phyloP scores from a whole-genome alignment of 1,140 invertebrate species.

The roundworm (Caenorhabditis elegans) region DNA sequence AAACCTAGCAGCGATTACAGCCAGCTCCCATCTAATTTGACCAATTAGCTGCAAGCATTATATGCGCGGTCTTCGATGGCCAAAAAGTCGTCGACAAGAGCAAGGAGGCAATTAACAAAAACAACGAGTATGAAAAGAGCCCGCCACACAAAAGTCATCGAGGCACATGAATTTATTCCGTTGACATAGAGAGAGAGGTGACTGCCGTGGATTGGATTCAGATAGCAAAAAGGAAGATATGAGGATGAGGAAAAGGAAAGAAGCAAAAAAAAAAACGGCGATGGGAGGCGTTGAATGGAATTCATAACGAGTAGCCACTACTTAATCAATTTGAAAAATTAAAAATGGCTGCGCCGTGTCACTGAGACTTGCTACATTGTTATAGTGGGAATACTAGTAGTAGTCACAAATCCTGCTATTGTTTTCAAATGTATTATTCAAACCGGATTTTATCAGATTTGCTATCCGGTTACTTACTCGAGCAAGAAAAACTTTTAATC shows the following conservation, averaged over 20 bases:
- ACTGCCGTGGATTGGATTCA: background rate
- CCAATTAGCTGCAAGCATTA: background rate
- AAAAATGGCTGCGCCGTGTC: background rate
- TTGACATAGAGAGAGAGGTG: background rate
- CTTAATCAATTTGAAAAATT: slow-evolving; percentile 19
- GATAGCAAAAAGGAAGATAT: slow-evolving; percentile 15
- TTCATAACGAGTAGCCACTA: background rate
- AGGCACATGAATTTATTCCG: background rate
- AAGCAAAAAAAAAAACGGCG: background rate
- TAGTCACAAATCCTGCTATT: no score
- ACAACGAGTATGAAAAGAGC: background rate
- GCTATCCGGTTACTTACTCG: no score
- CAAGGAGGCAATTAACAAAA: background rate
- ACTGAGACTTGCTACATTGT: background rate
- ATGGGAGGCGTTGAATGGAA: slow-evolving; percentile 24
- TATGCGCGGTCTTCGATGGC: background rate
- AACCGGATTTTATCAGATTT: background rate
- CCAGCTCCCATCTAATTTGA: background rate
- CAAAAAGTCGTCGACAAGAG: slow-evolving; percentile 9
- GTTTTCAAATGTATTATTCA: no score
- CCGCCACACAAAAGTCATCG: background rate
- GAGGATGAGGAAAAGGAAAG: no score
- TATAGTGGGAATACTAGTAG: background rate
- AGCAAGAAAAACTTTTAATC: no score
- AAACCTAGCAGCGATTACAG: background rate